Percentiles rank a stretch among this genome's conserved stretches.
Evolutionary conservation across 2,888 invertebrate species (phyloP).

Genomic region (Cataglyphis cursor): DNA sequence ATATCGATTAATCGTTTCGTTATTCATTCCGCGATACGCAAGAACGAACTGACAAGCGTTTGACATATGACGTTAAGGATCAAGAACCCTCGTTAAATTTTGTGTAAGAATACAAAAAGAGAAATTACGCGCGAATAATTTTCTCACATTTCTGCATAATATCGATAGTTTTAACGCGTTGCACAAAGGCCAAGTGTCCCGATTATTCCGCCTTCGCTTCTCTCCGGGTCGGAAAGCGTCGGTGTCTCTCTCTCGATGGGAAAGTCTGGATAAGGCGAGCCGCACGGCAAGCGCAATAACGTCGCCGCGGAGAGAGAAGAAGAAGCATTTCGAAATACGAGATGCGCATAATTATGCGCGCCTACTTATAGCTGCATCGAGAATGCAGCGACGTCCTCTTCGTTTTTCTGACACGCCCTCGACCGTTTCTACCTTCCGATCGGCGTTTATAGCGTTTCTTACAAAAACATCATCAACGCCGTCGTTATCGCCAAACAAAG

Average conservation of each 20-base stretch:
- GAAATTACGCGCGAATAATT: neutral
- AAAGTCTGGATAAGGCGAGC: slow-evolving; percentile 60
- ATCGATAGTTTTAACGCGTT: slow-evolving; percentile 5
- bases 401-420: slow-evolving; percentile 74
- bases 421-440: slow-evolving; percentile 62
- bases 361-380: slow-evolving; percentile 75
- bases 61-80: neutral
- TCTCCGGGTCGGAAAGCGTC: slow-evolving; percentile 47
- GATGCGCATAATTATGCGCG: slow-evolving; percentile 78
- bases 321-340: slow-evolving; percentile 73
- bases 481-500: slow-evolving; percentile 11
- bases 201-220: slow-evolving; percentile 34
- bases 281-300: slow-evolving; percentile 39
- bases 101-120: neutral
- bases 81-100: neutral
- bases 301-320: slow-evolving; percentile 44
- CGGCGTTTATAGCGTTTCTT: slow-evolving; percentile 57
- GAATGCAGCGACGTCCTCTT: slow-evolving; percentile 71
- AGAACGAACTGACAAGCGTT: neutral
- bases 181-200: neutral
- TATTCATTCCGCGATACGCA: neutral
- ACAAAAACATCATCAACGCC: slow-evolving; percentile 58
- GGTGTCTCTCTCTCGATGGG: slow-evolving; percentile 55
- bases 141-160: neutral
- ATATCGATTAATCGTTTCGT: neutral